Base-by-base conservation (phyloP, 2,113 vertebrate species). In the Pipa parva region DNA sequence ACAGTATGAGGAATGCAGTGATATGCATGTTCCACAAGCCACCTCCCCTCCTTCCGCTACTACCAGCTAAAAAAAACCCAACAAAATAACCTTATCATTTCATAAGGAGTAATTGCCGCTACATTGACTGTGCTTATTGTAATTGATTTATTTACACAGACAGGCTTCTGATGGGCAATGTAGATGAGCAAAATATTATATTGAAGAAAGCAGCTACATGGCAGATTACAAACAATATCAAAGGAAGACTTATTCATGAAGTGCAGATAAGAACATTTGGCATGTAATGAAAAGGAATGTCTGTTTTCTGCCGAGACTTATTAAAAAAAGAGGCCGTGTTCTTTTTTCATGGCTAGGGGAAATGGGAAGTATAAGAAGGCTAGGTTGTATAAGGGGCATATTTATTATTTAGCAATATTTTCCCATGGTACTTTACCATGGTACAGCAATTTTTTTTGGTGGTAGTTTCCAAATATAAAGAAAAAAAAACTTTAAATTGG, bases 71-170 rank as follows among this genome's bases (percentile, higher is more conserved):
- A 22, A 49, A 8, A 49, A 49, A 25, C 50, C 26, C 5, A 28
- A 2, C 7, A 54, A 54, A 54, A 36, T 12, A 13, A 36, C 33
- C 10, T 36, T 36, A 36, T 36, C 33, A 3, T 36, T 36, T 36
- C 33, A 36, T 36, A 13, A 13, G 33, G 33, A 36, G 33, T 36
- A 36, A 36, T 36, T 36, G 33, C 33, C 15, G 33, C 33, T 36
- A 11, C 33, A 13, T 36, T 36, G 4, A 13, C 33, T 36, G 33
- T 36, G 33, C 33, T 42, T 49, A n/a, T 49, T 25, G 20, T 59
- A 20, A 67, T 59, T 25, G 27, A 67, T 59, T 25, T 67, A 59
- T 58, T 67, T 67, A 67, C 28, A 67, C 55, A 67, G 63, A 13
- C 63, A 25, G 63, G 24, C 18, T 45, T 28, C 25, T 13, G 26